Evolutionary conservation across 2,888 invertebrate genomes (phyloP).

Genomic region (Xanthia icteritia): DNA sequence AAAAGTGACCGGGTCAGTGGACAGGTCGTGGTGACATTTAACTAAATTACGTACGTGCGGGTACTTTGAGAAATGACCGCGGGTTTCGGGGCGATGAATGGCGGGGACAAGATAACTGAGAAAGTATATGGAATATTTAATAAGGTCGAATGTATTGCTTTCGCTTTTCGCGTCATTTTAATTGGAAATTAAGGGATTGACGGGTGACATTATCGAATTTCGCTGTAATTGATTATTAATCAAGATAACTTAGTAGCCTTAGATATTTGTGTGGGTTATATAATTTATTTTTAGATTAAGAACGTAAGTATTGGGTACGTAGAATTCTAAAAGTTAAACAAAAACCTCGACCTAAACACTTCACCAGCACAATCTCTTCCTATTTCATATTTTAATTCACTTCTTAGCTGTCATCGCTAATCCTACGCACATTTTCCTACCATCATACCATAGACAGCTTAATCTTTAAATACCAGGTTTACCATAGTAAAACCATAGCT

Average conservation of each 20-base stretch:
- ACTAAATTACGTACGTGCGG: constrained; percentile 57
- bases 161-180: constrained; percentile 45
- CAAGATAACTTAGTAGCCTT: not conserved
- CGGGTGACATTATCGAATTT: constrained; percentile 36
- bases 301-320: too few relatives aligned
- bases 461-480: constrained; percentile 39
- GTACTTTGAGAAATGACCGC: constrained; percentile 50
- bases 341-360: not conserved
- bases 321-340: not conserved
- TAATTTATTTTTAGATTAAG: too few relatives aligned
- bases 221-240: constrained; percentile 2
- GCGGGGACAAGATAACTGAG: constrained; percentile 24
- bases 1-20: constrained; percentile 82
- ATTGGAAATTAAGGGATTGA: constrained; percentile 33
- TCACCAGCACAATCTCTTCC: not conserved
- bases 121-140: constrained; percentile 44
- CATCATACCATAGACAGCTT: constrained; percentile 10
- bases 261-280: not conserved
- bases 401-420: not conserved
- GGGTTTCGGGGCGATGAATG: constrained; percentile 51
- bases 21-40: constrained; percentile 70
- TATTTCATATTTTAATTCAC: not conserved
- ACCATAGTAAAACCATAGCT: constrained; percentile 19
- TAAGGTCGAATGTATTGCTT: constrained; percentile 36
- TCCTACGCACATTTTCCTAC: not conserved